Evolutionary conservation across 2,888 invertebrate genomes (phyloP).

Genomic region (Chalcis sispes): DNA sequence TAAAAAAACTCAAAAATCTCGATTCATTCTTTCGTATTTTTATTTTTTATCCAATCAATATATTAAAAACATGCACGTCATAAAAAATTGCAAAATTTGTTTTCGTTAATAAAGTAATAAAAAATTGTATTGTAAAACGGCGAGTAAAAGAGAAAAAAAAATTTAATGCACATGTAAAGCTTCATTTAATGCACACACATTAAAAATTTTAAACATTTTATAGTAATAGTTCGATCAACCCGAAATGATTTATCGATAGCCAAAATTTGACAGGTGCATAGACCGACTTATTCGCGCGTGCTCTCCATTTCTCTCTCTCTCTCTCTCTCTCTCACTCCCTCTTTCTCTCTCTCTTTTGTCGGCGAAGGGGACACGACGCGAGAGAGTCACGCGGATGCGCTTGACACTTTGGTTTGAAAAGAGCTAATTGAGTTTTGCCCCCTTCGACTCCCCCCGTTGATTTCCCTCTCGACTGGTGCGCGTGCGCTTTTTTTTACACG

Average conservation of each 20-base stretch:
- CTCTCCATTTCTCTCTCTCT: slow-evolving; percentile 33
- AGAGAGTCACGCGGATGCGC: slow-evolving; percentile 61
- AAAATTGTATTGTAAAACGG: no score
- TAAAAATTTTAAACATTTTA: no score
- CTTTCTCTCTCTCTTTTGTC: background rate
- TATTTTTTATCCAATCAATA: no score
- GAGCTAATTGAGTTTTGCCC: slow-evolving; percentile 60
- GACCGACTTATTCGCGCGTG: no score
- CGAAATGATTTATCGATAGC: slow-evolving; percentile 67
- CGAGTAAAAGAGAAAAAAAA: no score
- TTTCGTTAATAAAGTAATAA: no score
- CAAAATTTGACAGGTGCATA: slow-evolving; percentile 61
- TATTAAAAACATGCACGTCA: no score
- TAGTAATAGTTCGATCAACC: slow-evolving; percentile 35
- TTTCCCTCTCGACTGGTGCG: slow-evolving; percentile 14
- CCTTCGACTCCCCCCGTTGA: background rate
- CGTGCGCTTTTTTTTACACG: background rate
- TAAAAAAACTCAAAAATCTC: no score
- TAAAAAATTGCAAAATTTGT: no score
- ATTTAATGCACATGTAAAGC: no score
- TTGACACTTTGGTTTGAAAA: slow-evolving; percentile 63
- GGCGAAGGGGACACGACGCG: slow-evolving; percentile 47
- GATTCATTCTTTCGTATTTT: no score
- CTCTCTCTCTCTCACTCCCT: background rate
- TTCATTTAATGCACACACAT: no score